Conservation (phyloP, 2,797 vertebrate species). For the Babyrousa celebensis region DNA sequence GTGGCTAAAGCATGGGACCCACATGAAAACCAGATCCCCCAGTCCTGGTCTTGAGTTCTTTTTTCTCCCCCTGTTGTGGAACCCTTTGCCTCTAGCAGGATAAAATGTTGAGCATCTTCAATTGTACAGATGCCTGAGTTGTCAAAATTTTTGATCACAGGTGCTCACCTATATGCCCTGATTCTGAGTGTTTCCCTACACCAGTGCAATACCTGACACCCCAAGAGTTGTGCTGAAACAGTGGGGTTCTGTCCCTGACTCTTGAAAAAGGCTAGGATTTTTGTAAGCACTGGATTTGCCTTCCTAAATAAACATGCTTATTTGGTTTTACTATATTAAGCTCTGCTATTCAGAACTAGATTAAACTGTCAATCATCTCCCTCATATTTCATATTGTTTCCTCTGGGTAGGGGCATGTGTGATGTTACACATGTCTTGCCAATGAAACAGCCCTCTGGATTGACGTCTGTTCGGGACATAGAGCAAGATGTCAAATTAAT, state of each 20-base stretch:
- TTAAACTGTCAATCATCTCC: slow-evolving; percentile 87
- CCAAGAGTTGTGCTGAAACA: not conserved
- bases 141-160: not conserved
- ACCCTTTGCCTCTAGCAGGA: not conserved
- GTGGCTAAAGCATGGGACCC: not conserved
- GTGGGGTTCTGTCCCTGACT: not conserved
- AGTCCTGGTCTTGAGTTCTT: not conserved
- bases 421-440: slow-evolving; percentile 80
- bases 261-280: slow-evolving; percentile 46
- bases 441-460: slow-evolving; percentile 86
- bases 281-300: slow-evolving; percentile 52
- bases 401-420: slow-evolving; percentile 77
- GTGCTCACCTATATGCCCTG: not conserved
- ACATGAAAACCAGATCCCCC: not conserved
- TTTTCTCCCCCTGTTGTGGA: not conserved
- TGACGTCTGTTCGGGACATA: slow-evolving; percentile 88
- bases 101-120: not conserved
- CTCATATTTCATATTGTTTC: slow-evolving; percentile 85
- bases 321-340: slow-evolving; percentile 76
- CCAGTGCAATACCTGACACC: not conserved
- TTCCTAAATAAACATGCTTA: slow-evolving; percentile 31
- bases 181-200: not conserved
- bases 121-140: not conserved
- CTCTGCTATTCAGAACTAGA: slow-evolving; percentile 84
- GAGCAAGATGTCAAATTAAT: slow-evolving; percentile 92